Base-by-base conservation (phyloP, 2,888 invertebrate species). In the Drosophila eohydei region DNA sequence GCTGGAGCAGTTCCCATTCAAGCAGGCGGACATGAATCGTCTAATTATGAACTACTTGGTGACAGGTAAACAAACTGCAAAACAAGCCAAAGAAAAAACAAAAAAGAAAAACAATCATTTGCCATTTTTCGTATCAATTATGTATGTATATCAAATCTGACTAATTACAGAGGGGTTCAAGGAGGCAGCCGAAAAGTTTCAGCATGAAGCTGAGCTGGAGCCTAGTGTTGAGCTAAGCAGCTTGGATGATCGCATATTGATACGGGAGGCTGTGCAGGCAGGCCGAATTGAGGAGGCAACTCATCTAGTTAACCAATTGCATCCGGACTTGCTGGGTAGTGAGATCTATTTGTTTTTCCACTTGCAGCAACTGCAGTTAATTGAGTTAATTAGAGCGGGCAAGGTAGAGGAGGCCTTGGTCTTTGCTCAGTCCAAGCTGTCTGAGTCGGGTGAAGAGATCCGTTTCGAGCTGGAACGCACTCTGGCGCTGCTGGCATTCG, bases 21-120 rank as follows among this genome's bases (percentile, higher is more conserved):
- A 97, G 62, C 94, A 98, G 84, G 95, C 96, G 46, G 97, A 98
- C 88, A 98, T 99, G 97, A 99, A 99, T 93, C 97, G 97, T 93
- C 94, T 99, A 77, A 98, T 99, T 81, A 99, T 99, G 98, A 98
- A 99, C 94, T 99, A 99, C 93, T 95, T 99, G 90, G 98, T 99
- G 48, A 98, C 98, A 94, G 98, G 98, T 98, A 93, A 70, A 12
- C 11, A 36, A 11, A 1, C 48, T 8, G 28, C 21, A 8, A 12
- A 2, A 8, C 2, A 4, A 36, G 28, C 9, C 1, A 7, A 4
- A 0, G 4, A 21, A 3, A 34, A 1, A 0, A 21, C 36, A 1
- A 26, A 1, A 14, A 1, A 4, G 9, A n/a, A 30, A 48, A n/a
- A 9, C 11, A 7, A 11, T 9, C 21, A 7, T 36, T 38, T 26